These are phyloP conservation scores for Saturnia japonica DNA, from an alignment of 2,888 invertebrate genomes.

Conservation along the genomic window DNA sequence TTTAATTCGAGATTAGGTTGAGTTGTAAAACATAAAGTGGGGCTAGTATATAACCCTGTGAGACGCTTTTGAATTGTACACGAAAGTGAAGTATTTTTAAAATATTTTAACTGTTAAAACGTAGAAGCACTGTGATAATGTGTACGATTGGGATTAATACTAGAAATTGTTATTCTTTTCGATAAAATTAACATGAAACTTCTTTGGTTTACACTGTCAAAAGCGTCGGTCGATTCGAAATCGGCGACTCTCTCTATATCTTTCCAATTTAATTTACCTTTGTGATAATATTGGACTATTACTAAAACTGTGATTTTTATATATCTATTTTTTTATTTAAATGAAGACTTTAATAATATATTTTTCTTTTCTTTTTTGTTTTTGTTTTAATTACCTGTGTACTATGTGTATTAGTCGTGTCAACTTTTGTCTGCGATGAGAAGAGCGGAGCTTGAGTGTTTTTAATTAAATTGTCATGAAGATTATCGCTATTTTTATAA, in stretches of 20 bases:
- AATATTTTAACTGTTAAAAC: slow-evolving; percentile 1
- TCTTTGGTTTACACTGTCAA: background rate
- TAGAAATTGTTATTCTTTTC: background rate
- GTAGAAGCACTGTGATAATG: slow-evolving; percentile 13
- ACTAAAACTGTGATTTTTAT: slow-evolving; percentile 70
- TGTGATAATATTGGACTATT: slow-evolving; percentile 65
- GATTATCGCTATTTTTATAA: slow-evolving; percentile 11
- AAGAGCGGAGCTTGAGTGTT: slow-evolving; percentile 2
- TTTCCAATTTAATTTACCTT: slow-evolving; percentile 47
- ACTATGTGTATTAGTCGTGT: slow-evolving; percentile 33
- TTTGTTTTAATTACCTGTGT: slow-evolving; percentile 32
- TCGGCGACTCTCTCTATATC: slow-evolving; percentile 1
- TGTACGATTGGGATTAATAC: slow-evolving; percentile 1
- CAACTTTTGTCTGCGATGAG: slow-evolving; percentile 30
- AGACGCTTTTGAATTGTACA: slow-evolving; percentile 3
- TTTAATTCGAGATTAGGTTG: background rate
- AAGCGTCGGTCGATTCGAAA: slow-evolving; percentile 9
- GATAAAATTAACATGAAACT: background rate
- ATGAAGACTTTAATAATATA: slow-evolving; percentile 33
- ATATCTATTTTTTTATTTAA: slow-evolving; percentile 41
- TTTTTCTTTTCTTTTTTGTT: slow-evolving; percentile 24
- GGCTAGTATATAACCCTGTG: background rate
- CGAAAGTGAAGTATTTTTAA: background rate
- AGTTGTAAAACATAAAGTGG: background rate
- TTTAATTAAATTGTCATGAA: background rate